Evolutionary conservation across 2,113 vertebrate genomes (phyloP).

Genomic region (Machaerirhynchus nigripectus): DNA sequence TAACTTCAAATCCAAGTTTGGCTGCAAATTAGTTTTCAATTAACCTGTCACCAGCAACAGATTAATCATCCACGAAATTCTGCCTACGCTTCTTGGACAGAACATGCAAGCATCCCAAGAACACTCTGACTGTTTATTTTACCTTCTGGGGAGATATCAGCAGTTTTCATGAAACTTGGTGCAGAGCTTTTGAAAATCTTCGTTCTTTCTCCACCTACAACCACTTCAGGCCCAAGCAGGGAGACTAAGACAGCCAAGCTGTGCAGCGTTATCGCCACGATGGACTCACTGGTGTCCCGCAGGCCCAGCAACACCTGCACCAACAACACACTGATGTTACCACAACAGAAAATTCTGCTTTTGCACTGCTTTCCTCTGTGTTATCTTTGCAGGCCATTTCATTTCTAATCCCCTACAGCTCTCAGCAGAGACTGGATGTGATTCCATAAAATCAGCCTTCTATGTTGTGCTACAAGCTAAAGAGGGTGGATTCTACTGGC

Average conservation of each 20-base stretch:
- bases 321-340: background rate
- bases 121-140: background rate
- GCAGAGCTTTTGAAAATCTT: slow-evolving; percentile 95
- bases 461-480: background rate
- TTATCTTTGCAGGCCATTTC: background rate
- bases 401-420: background rate
- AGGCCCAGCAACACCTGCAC: slow-evolving; percentile 91
- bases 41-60: background rate
- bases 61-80: background rate
- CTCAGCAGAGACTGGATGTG: background rate
- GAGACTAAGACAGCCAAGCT: slow-evolving; percentile 92
- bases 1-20: background rate
- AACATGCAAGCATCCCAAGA: background rate
- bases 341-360: background rate
- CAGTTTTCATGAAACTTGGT: slow-evolving; percentile 89
- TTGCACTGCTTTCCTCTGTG: background rate
- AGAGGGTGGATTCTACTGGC: background rate
- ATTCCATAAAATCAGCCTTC: background rate
- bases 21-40: background rate
- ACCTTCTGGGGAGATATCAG: slow-evolving; percentile 90
- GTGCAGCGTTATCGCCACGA: slow-evolving; percentile 91
- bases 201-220: slow-evolving; percentile 91
- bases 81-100: background rate
- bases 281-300: slow-evolving; percentile 86
- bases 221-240: slow-evolving; percentile 91